These are phyloP conservation scores for Limnothrissa miodon DNA, from an alignment of 2,113 vertebrate genomes.

Conservation along the genomic window DNA sequence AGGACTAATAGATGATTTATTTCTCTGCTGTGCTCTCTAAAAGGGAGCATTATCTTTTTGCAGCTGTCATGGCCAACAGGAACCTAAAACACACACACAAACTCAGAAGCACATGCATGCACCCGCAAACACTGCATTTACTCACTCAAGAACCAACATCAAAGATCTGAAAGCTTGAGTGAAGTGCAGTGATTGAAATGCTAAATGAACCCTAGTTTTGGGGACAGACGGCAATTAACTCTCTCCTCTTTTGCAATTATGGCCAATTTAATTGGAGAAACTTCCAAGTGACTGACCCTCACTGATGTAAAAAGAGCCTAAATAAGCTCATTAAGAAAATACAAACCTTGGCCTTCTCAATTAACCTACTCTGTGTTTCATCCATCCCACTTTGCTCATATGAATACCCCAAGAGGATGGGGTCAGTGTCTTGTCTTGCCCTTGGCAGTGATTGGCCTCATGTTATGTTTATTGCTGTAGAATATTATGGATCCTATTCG, in stretches of 20 bases:
- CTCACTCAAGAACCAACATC: neutral
- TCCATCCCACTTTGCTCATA: neutral
- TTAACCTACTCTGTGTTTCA: neutral
- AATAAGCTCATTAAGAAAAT: neutral
- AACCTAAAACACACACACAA: neutral
- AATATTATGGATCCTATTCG: neutral
- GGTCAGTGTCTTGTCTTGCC: neutral
- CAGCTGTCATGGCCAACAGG: neutral
- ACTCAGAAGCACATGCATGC: neutral
- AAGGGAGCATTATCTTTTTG: conserved; percentile 26
- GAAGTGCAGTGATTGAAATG: neutral
- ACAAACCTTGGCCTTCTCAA: neutral
- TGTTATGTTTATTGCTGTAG: neutral
- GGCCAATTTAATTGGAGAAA: neutral
- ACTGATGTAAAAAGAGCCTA: neutral
- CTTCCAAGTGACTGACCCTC: neutral
- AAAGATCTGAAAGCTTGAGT: neutral
- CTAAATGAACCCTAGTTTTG: neutral
- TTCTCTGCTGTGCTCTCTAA: conserved; percentile 2
- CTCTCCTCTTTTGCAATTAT: neutral
- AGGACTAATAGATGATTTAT: conserved; percentile 29
- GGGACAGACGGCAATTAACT: neutral
- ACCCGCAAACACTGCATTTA: no score
- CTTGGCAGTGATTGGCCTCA: neutral
- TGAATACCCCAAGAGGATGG: neutral